Conservation (phyloP, 2,888 invertebrate species). For the Polyommatus iphigenia region DNA sequence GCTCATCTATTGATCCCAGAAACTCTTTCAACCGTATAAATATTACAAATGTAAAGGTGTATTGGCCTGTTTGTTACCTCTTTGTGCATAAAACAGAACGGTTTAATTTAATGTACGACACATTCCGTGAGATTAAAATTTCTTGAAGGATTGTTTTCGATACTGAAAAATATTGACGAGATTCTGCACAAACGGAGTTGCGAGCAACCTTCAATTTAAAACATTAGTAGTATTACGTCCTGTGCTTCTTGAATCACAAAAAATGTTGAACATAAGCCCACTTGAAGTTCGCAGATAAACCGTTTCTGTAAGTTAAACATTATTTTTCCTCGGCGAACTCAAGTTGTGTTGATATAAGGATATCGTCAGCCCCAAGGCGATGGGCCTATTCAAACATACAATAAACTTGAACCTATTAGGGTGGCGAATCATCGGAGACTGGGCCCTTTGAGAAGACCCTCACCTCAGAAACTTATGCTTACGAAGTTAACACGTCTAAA, state of each 20-base stretch:
- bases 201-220: background rate
- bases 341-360: constrained; percentile 18
- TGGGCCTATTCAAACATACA: constrained; percentile 16
- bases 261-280: background rate
- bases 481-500: constrained; percentile 19
- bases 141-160: too few species aligned
- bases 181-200: background rate
- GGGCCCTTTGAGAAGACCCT: constrained; percentile 8
- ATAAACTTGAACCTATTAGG: constrained; percentile 19
- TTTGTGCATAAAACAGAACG: too few species aligned
- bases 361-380: constrained; percentile 1
- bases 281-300: background rate
- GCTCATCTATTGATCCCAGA: too few species aligned
- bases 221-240: background rate
- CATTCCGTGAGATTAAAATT: too few species aligned
- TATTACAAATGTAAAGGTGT: too few species aligned
- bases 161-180: too few species aligned
- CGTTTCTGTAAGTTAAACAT: constrained; percentile 1
- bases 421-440: constrained; percentile 3
- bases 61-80: too few species aligned
- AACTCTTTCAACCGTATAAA: too few species aligned
- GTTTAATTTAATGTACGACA: too few species aligned
- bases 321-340: background rate
- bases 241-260: background rate
- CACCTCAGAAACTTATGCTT: constrained; percentile 9